A percentile compares a stretch with the other conserved stretches of the same genome.
Conservation (phyloP, 2,888 invertebrate genomes). For the Rotaria socialis region DNA sequence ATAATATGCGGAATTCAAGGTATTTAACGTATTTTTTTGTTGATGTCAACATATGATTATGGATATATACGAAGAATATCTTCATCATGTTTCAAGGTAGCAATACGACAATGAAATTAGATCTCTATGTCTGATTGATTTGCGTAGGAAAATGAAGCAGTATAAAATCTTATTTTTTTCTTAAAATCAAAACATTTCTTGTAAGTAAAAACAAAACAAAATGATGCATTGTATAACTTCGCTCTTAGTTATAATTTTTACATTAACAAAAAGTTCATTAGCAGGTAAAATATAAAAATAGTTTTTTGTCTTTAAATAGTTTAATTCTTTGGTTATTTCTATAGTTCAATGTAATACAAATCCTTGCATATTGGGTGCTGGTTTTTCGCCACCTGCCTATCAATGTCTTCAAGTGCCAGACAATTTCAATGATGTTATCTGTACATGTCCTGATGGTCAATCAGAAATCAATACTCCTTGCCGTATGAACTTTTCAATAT, state of each 20-base stretch:
- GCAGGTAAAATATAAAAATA: not conserved
- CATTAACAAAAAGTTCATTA: not conserved
- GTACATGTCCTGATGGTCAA: slow-evolving; percentile 10
- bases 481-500: not conserved
- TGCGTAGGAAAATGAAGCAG: not conserved
- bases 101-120: not conserved
- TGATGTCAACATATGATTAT: not conserved
- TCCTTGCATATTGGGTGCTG: not conserved
- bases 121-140: not conserved
- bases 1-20: not conserved
- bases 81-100: not conserved
- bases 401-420: not conserved
- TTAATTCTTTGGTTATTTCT: not conserved
- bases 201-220: not conserved
- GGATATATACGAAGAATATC: not conserved
- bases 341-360: not conserved
- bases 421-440: not conserved
- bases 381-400: not conserved
- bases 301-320: too few species aligned
- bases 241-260: not conserved
- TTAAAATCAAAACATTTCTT: not conserved
- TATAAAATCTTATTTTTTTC: not conserved
- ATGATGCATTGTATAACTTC: not conserved
- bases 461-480: not conserved
- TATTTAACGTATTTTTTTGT: not conserved